Evolutionary conservation across 2,113 vertebrate genomes (phyloP).

Genomic region (Meriones unguiculatus): DNA sequence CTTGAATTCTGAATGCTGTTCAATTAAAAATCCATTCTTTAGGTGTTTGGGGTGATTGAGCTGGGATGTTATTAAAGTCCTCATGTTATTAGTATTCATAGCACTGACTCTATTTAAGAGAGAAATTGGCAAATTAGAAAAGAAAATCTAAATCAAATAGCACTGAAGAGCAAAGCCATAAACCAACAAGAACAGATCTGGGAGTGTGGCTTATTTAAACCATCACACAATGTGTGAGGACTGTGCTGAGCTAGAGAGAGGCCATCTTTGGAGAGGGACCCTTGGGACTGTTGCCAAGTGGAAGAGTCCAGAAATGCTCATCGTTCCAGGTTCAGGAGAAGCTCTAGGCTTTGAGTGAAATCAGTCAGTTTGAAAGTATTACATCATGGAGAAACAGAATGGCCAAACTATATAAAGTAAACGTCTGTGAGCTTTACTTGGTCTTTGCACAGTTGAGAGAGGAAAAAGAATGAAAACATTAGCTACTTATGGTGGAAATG

Average conservation of each 20-base stretch:
- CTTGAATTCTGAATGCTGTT: neutral
- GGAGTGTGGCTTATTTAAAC: rapidly evolving
- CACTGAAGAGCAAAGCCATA: neutral
- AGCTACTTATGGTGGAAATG: neutral
- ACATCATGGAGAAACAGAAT: neutral
- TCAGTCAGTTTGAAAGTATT: neutral
- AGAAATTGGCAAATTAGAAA: neutral
- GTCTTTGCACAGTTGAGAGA: neutral
- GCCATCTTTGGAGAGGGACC: rapidly evolving
- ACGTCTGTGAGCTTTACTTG: neutral
- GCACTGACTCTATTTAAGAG: neutral
- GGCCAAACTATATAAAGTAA: neutral
- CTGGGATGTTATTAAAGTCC: neutral
- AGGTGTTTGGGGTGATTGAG: neutral
- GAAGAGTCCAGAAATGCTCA: neutral
- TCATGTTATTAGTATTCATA: neutral
- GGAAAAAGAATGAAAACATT: neutral
- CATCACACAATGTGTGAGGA: rapidly evolving
- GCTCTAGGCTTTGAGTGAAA: neutral
- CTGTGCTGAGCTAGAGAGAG: neutral
- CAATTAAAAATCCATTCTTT: slow-evolving; percentile 12
- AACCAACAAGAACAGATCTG: neutral
- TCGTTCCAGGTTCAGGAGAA: neutral
- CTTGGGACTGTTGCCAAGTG: neutral
- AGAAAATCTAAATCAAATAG: neutral